A percentile compares a stretch with the other conserved stretches of the same genome.
phyloP scores from a whole-genome alignment of 2,113 vertebrate species.

The Gadus macrocephalus region DNA sequence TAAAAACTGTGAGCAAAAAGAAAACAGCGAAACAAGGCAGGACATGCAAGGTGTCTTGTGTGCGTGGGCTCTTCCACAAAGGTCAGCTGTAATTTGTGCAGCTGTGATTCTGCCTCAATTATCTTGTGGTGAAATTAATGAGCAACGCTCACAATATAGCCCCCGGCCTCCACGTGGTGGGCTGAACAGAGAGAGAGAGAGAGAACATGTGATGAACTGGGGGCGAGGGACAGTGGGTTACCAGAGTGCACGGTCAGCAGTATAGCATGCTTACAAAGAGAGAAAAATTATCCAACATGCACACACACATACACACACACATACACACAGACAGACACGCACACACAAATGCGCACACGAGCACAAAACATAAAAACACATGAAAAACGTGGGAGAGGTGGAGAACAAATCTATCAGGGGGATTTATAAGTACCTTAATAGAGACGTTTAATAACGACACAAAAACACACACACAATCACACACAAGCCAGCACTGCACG shows the following conservation, averaged over 20 bases:
- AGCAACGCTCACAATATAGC: constrained; percentile 9
- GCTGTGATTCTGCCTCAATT: constrained; percentile 47
- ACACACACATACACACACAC: constrained; percentile 2
- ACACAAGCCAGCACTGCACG: too few species aligned
- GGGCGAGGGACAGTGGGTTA: neutral
- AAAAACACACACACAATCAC: too few species aligned
- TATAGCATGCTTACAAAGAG: too few species aligned
- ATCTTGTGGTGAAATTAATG: constrained; percentile 29
- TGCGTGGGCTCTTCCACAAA: constrained; percentile 12
- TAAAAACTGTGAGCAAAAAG: too few species aligned
- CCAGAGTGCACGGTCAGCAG: neutral
- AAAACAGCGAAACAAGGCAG: too few species aligned
- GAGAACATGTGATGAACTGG: neutral
- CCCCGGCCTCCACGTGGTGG: neutral
- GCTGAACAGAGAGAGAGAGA: neutral
- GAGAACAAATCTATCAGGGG: neutral
- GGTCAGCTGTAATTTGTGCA: constrained; percentile 48
- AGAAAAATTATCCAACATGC: neutral
- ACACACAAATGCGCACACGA: neutral
- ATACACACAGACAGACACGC: neutral
- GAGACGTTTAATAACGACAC: too few species aligned
- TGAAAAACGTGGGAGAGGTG: neutral
- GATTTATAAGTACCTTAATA: too few species aligned
- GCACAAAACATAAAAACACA: too few species aligned
- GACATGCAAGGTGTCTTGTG: too few species aligned